Base-by-base conservation (phyloP, 2,888 invertebrate species). In the Actias luna region DNA sequence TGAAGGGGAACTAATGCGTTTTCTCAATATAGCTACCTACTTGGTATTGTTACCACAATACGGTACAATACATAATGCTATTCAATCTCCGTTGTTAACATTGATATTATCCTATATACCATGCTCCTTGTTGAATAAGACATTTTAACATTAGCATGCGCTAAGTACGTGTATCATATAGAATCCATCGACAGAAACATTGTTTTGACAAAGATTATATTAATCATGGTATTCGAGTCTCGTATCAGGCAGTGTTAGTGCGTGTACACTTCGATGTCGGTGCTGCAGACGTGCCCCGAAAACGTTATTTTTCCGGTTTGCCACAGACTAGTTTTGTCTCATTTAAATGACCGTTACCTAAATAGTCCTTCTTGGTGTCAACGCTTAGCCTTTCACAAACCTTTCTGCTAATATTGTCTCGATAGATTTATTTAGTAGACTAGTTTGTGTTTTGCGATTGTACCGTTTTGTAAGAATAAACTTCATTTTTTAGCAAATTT, bases 251-350 rank as follows among this genome's bases (percentile, higher is more conserved):
- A 76, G 82, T 78, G 69, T 69, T 73, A 70, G 74, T 77, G 77
- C 75, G 78, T 79, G 73, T 70, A 73, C 72, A 68, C 73, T 76
- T 76, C 78, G 72, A 67, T 73, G 76, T 76, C 65, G 74, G 67
- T 62, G 33, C 18, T 65, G 69, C 75, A 76, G 77, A 86, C 88
- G 89, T 89, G 89, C 76, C 75, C 77, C 84, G 85, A 89, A 89
- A 89, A 85, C 86, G 81, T 84, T 88, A 89, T 87, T 89, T 87
- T 88, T 89, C 89, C 89, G 89, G 88, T 88, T 89, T 83, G 75
- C 76, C 76, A 69, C 74, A 76, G 77, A 84, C 84, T 83, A 77
- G 85, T 87, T 87, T 81, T 73, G 76, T 77, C 78, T 81, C 75
- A 75, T 75, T 74, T 73, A 73, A 75, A 73, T 69, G 74, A 83